Conservation (phyloP, 2,113 vertebrate species). For the Sciurus niger region DNA sequence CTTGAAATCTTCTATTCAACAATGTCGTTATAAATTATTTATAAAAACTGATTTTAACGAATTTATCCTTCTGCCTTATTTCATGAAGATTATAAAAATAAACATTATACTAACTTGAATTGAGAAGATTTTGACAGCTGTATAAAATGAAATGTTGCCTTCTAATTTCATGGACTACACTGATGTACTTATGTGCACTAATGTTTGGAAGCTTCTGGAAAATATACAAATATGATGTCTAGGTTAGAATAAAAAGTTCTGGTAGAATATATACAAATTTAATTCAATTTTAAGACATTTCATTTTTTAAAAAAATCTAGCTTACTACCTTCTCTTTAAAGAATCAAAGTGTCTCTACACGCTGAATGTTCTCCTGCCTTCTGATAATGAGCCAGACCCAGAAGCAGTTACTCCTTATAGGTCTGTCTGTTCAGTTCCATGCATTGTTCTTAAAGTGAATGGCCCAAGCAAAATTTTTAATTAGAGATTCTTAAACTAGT, state of each 20-base stretch:
- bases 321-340: background rate
- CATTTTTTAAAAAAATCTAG: background rate
- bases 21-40: background rate
- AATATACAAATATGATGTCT: background rate
- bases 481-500: background rate
- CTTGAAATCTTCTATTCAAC: background rate
- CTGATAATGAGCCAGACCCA: background rate
- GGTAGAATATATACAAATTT: background rate
- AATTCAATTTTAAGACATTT: background rate
- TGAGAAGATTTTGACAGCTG: background rate
- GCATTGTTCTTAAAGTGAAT: background rate
- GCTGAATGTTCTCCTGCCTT: background rate
- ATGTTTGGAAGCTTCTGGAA: background rate
- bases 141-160: conserved; percentile 37
- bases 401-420: background rate
- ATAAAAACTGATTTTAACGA: background rate
- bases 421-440: background rate
- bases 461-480: background rate
- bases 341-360: background rate
- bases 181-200: background rate
- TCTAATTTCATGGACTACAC: background rate
- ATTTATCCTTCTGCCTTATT: background rate
- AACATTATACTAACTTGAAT: background rate
- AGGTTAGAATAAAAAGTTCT: background rate
- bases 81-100: background rate